Evolutionary conservation across 2,888 invertebrate genomes (phyloP).

Genomic region (Dasysyrphus tricinctus): DNA sequence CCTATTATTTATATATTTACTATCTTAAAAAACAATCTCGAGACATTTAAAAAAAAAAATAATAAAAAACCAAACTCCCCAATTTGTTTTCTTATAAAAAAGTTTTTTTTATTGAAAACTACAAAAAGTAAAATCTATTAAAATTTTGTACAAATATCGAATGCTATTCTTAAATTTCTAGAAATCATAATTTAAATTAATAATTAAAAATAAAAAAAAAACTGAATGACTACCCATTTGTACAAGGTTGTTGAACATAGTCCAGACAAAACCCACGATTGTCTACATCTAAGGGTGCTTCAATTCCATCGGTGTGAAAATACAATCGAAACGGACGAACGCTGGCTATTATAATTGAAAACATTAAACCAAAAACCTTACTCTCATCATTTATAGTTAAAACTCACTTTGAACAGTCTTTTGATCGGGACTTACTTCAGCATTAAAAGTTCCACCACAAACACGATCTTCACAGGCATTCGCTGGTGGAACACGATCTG

Average conservation of each 20-base stretch:
- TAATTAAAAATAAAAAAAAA: not conserved
- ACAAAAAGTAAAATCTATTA: not conserved
- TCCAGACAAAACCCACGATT: constrained; percentile 93
- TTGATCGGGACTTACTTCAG: constrained; percentile 88
- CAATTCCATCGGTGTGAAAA: constrained; percentile 91
- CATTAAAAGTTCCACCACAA: constrained; percentile 92
- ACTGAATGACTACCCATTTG: constrained; percentile 83
- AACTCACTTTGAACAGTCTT: constrained; percentile 89
- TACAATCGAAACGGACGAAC: constrained; percentile 91
- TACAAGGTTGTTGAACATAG: constrained; percentile 93
- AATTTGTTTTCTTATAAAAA: not conserved
- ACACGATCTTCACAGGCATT: constrained; percentile 91
- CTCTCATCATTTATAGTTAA: not conserved
- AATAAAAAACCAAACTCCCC: not conserved
- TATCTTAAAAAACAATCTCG: too few species aligned
- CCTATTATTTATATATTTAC: too few species aligned
- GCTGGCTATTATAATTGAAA: constrained; percentile 86
- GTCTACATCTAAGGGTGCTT: constrained; percentile 89
- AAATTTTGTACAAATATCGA: not conserved
- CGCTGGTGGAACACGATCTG: constrained; percentile 84
- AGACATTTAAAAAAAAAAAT: not conserved
- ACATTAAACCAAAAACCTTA: not conserved
- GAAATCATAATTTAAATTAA: constrained; percentile 38
- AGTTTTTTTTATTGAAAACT: not conserved
- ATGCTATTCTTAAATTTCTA: constrained; percentile 13